A percentile compares a stretch with the other conserved stretches of the same genome.
phyloP scores from a whole-genome alignment of 2,888 invertebrate species.

The Latrodectus elegans region DNA sequence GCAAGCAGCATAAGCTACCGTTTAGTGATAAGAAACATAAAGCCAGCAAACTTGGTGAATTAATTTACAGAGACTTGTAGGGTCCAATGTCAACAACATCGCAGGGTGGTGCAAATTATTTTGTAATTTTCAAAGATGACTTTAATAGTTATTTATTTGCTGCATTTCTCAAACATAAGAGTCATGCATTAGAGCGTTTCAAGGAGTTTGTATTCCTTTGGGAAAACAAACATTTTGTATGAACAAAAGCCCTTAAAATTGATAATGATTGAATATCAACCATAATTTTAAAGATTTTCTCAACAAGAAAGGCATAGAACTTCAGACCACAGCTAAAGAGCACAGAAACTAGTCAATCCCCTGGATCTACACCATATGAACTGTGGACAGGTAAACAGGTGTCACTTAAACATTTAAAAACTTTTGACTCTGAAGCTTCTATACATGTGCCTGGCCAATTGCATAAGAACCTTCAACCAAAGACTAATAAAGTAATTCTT shows the following conservation, averaged over 20 bases:
- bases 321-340: not conserved
- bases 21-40: not conserved
- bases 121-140: not conserved
- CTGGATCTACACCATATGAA: not conserved
- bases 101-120: not conserved
- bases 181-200: too few relatives aligned
- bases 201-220: too few relatives aligned
- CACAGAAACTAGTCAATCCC: not conserved
- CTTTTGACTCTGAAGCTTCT: not conserved
- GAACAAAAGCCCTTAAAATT: too few relatives aligned
- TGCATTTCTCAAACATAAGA: not conserved
- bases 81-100: conserved; percentile 6
- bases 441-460: not conserved
- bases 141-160: too few relatives aligned
- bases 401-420: not conserved
- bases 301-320: not conserved
- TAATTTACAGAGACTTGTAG: conserved; percentile 19
- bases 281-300: too few relatives aligned
- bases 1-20: not conserved
- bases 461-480: not conserved
- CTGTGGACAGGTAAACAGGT: not conserved
- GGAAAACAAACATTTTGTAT: too few relatives aligned
- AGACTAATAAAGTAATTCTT: not conserved
- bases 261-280: too few relatives aligned
- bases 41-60: not conserved